Percentiles rank a stretch among this genome's conserved stretches.
These are phyloP conservation scores for Cotesia typhae DNA, from an alignment of 1,140 invertebrate genomes.

Conservation along the genomic window DNA sequence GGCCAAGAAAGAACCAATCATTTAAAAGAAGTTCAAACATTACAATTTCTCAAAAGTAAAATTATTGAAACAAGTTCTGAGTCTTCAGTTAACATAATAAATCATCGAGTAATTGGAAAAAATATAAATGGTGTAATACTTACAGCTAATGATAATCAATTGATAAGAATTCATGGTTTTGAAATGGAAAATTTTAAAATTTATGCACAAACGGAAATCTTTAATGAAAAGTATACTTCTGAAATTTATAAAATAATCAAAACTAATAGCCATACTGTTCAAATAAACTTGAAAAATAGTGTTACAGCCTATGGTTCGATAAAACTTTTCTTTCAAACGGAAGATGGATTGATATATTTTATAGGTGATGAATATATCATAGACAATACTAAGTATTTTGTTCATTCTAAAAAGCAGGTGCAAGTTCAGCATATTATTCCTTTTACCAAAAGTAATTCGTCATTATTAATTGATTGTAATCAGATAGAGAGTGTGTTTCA, in stretches of 20 bases:
- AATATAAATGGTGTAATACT: not conserved
- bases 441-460: constrained; percentile 3
- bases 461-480: constrained; percentile 17
- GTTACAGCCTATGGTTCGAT: constrained; percentile 31
- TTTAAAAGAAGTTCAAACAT: constrained; percentile 31
- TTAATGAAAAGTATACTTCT: constrained; percentile 39
- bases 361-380: constrained; percentile 27
- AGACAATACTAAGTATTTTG: constrained; percentile 32
- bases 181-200: constrained; percentile 28
- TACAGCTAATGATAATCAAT: constrained; percentile 6
- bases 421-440: constrained; percentile 30
- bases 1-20: constrained; percentile 41
- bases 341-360: constrained; percentile 28
- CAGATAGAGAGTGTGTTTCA: constrained; percentile 18
- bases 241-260: constrained; percentile 40
- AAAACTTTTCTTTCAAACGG: constrained; percentile 34
- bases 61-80: constrained; percentile 13
- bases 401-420: constrained; percentile 18
- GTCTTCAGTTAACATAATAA: not conserved
- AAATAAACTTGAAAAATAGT: constrained; percentile 30
- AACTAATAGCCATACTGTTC: constrained; percentile 40
- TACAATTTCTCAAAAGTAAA: constrained; percentile 35
- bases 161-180: constrained; percentile 9
- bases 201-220: constrained; percentile 34
- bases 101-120: constrained; percentile 10